These are phyloP conservation scores for Limnephilus marmoratus DNA, from an alignment of 2,888 invertebrate genomes.

Conservation along the genomic window DNA sequence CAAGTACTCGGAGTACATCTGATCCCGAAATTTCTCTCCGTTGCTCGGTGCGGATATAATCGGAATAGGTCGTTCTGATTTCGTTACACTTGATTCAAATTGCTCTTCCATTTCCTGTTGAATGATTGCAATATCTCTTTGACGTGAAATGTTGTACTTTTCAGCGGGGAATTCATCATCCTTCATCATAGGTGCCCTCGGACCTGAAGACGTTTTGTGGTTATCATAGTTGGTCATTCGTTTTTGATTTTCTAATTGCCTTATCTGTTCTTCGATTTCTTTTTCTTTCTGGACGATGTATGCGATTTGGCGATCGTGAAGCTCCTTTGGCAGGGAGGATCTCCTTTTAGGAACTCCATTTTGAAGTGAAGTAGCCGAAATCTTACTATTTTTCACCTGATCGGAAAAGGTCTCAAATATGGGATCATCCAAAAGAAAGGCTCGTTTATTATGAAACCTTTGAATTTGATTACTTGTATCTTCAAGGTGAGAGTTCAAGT, in stretches of 20 bases:
- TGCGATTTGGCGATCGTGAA: conserved; percentile 81
- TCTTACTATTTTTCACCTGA: conserved; percentile 18
- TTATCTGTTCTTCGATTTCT: conserved; percentile 82
- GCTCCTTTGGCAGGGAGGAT: conserved; percentile 81
- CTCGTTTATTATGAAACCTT: conserved; percentile 55
- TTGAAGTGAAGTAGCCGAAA: neutral
- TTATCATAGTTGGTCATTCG: conserved; percentile 64
- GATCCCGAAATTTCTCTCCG: conserved; percentile 84
- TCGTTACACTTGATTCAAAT: conserved; percentile 66
- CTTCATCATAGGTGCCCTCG: conserved; percentile 71
- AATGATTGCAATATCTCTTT: conserved; percentile 73
- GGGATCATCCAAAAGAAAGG: conserved; percentile 63
- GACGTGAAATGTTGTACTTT: conserved; percentile 73
- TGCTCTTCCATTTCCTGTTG: conserved; percentile 68
- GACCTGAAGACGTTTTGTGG: conserved; percentile 70
- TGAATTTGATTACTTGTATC: neutral
- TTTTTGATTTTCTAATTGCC: conserved; percentile 79
- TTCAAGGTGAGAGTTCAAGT: conserved; percentile 22
- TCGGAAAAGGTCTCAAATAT: conserved; percentile 55
- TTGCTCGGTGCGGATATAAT: conserved; percentile 79
- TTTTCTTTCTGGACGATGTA: conserved; percentile 83
- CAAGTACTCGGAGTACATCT: conserved; percentile 92
- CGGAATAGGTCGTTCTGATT: conserved; percentile 61
- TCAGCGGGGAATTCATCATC: conserved; percentile 71
- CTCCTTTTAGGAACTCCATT: conserved; percentile 69